Base-by-base conservation (phyloP, 2,888 invertebrate species). In the Nudaria mundana region DNA sequence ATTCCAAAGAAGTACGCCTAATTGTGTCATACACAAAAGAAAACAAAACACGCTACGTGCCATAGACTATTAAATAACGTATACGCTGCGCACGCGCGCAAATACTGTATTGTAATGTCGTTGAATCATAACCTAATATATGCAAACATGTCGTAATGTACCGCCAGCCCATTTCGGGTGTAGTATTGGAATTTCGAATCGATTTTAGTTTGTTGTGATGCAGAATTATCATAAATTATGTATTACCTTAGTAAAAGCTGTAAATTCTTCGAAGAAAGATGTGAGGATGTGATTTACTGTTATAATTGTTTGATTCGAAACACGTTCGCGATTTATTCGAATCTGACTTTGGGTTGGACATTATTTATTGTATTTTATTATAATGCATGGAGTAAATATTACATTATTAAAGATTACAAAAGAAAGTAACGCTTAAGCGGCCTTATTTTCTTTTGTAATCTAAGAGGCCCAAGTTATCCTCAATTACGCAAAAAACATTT, bases 81-180 rank as follows among this genome's bases (percentile, higher is more conserved):
- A 79, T 76, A 68, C 77, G 61, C 40, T 50, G 63, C 65, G 58
- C 61, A 60, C 50, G 36, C 56, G 46, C 46, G 61, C 2, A 44
- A 58, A 71, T 71, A 73, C 68, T 65, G 77, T 76, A 79, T 81
- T 79, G 79, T 78, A 61, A 66, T 75, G 63, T 11, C 44, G 64
- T 68, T 76, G 78, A 79, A 73, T 80, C 78, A 79, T 76, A 75
- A 68, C 57, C 38, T 67, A 64, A 72, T 66, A 54, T 63, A 72
- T 72, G 70, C 66, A 71, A 73, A 71, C 71, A 60, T 66, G 66
- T 49, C 59, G 62, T 64, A 63, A 67, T 71, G 71, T 72, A 74
- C 66, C 50, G 48, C 47, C 57, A 50, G 47, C 59, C 55, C 55
- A 37, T 44, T 54, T 61, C 41, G 45, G 53, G 48, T 45, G 39